Evolutionary conservation across 2,888 invertebrate species (phyloP), one percentile per base, ranked within the genome.

Genomic region (Trachelus iudaicus): DNA sequence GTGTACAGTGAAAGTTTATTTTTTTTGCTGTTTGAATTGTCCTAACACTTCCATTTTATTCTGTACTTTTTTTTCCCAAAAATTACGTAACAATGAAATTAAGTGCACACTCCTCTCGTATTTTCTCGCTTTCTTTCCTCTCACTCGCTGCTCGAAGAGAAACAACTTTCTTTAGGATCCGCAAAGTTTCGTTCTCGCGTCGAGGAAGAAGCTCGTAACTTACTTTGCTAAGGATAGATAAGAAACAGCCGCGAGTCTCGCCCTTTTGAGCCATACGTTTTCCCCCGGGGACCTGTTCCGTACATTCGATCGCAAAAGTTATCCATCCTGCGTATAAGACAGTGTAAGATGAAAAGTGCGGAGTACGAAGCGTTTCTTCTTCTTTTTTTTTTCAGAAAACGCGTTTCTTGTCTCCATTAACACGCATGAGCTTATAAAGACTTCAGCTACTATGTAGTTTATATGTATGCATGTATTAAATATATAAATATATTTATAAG

Each of bases 201-300:
- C 23, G 23, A 56, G 23, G 23, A 56, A 56, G 56, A 56, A 56
- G 23, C 56, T 56, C 56, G 75, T 80, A 83, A 83, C 77, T 82
- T 80, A 76, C 75, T 81, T 82, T 77, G 69, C 73, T 73, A 37
- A 74, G 76, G 79, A 68, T 81, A 78, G 82, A 84, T 82, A 84
- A 84, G 79, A 81, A 77, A 76, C 73, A 71, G 79, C 77, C 79
- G 23, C 56, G 56, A 56, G 56, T 56, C 56, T 56, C 56, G 23
- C 56, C 56, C 56, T 56, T 56, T 56, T 56, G 56, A 56, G 23
- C 9, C 56, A 56, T 56, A 56, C 56, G 56, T 56, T 56, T 56
- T 56, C 6, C 56, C 23, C 56, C 56, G 1, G 56, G 15, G 15
- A 56, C 56, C 56, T 56, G 56, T 56, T 56, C 56, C 23, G 56